Conservation (phyloP, 2,113 vertebrate genomes). For the Forbesichthys papilliferus region DNA sequence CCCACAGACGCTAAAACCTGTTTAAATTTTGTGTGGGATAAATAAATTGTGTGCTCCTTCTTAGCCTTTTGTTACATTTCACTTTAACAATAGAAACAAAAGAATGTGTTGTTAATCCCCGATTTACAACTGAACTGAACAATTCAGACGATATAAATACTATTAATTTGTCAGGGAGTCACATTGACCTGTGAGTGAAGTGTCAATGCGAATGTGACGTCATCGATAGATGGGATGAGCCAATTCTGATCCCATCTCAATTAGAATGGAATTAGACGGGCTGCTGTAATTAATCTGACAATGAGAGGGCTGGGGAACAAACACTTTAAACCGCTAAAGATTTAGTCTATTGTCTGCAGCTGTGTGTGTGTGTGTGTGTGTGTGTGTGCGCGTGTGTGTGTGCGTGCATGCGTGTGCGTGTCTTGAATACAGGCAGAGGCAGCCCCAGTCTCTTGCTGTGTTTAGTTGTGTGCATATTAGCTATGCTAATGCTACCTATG, state of each 20-base stretch:
- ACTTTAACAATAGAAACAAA: not conserved
- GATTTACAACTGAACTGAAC: not conserved
- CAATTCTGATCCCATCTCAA: constrained; percentile 61
- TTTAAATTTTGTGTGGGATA: constrained; percentile 40
- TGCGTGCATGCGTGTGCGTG: constrained; percentile 6
- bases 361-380: constrained; percentile 17
- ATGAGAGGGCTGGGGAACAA: constrained; percentile 49
- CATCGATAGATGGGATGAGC: constrained; percentile 40
- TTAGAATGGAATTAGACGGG: constrained; percentile 47
- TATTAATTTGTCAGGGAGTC: constrained; percentile 3
- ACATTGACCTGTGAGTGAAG: constrained; percentile 13
- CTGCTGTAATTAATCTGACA: constrained; percentile 54
- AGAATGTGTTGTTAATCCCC: not conserved
- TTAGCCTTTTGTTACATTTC: not conserved
- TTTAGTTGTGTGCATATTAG: no score
- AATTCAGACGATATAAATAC: not conserved
- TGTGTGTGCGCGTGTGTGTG: not conserved
- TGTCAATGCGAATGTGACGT: constrained; percentile 39
- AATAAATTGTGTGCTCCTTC: constrained; percentile 22
- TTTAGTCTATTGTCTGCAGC: constrained; percentile 30
- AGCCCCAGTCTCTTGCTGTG: no score
- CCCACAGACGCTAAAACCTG: constrained; percentile 42
- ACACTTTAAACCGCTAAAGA: constrained; percentile 45
- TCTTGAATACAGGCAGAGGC: not conserved
- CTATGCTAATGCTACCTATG: no score